These are phyloP conservation scores for Sepiola atlantica DNA, from an alignment of 2,888 invertebrate species.

Conservation along the genomic window DNA sequence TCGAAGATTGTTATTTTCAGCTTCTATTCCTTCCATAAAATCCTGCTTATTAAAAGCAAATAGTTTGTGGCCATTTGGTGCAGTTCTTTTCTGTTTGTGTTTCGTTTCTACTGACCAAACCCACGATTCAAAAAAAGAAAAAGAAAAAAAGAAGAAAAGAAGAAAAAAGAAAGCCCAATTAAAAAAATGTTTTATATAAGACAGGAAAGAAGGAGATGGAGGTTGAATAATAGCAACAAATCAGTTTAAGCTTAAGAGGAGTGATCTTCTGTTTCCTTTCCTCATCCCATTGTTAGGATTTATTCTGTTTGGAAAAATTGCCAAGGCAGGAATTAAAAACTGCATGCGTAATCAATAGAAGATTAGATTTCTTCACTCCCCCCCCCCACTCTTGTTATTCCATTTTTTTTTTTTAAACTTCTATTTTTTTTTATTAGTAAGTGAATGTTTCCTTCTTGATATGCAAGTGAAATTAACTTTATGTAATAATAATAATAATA, in stretches of 20 bases:
- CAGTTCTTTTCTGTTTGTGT: background rate
- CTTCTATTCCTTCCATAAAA: background rate
- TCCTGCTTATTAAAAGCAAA: background rate
- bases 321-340: background rate
- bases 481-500: background rate
- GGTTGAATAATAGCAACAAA: background rate
- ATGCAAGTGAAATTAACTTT: background rate
- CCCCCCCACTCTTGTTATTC: background rate
- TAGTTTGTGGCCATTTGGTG: background rate
- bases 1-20: background rate
- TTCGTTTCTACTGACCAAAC: background rate
- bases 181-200: background rate
- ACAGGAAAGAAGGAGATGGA: background rate
- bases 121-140: background rate
- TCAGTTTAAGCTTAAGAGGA: background rate
- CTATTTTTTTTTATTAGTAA: background rate
- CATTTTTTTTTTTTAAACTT: background rate
- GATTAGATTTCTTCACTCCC: background rate
- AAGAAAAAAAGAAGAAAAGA: too few relatives aligned
- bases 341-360: constrained; percentile 2
- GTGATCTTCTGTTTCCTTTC: background rate
- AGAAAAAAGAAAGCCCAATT: too few relatives aligned
- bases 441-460: background rate
- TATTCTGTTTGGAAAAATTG: background rate
- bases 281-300: background rate